Percentiles rank a stretch among this genome's conserved stretches.
phyloP scores from a whole-genome alignment of 2,113 vertebrate genomes.

The Leucoraja erinaceus region DNA sequence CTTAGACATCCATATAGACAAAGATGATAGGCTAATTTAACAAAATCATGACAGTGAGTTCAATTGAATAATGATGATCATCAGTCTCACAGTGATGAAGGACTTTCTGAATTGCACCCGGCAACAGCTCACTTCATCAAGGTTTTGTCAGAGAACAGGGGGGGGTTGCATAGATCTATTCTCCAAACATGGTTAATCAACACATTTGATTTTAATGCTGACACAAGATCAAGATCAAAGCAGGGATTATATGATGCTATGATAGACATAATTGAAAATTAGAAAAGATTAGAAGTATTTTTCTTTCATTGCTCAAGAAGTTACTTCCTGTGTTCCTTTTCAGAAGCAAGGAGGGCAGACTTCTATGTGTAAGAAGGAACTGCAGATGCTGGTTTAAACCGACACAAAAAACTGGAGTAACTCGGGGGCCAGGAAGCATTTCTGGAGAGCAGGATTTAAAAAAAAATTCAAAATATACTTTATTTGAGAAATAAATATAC shows the following conservation, averaged over 20 bases:
- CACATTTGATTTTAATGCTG: neutral
- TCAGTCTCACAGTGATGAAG: neutral
- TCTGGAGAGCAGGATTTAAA: no score
- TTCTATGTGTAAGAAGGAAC: neutral
- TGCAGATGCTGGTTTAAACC: no score
- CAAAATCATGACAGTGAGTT: neutral
- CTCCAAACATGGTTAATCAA: neutral
- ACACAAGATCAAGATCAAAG: neutral
- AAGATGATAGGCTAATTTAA: neutral
- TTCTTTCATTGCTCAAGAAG: neutral
- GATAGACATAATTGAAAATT: neutral
- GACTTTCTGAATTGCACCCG: neutral
- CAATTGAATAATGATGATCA: slow-evolving; percentile 10
- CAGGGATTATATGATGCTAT: neutral
- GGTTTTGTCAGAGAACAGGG: neutral
- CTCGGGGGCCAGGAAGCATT: no score
- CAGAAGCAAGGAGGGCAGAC: neutral
- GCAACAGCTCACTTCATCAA: neutral
- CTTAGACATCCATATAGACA: neutral
- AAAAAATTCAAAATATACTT: no score
- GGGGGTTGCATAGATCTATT: neutral
- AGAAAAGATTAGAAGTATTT: neutral
- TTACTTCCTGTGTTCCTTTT: neutral
- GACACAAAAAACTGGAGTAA: no score
- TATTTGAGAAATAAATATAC: no score